Base-by-base conservation (phyloP, 1,140 invertebrate genomes). In the Camponotus floridanus region DNA sequence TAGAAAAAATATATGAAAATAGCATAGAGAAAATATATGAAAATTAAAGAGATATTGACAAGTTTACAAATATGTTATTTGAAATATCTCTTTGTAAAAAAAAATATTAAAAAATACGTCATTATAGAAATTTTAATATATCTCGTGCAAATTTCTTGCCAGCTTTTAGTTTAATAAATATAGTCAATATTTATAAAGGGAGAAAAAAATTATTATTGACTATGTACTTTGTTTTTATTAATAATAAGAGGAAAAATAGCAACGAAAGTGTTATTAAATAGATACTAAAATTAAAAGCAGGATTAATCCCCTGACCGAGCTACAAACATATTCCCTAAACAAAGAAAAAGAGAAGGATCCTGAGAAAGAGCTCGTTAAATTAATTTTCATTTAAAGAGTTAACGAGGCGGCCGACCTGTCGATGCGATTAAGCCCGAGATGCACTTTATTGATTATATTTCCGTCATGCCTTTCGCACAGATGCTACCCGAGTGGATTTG, bases 361-460 rank as follows among this genome's bases (percentile, higher is more conserved):
- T 73, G 68, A 74, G 79, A 74, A 61, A 74, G 68, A 65, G 61
- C 31, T 15, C 57, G 79, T 83, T 83, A 83, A 83, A 83, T 83
- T 83, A 74, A 83, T 83, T 83, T 83, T 62, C 68, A 83, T 83
- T 59, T 68, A 73, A 83, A 83, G 79, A 55, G 79, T 83, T 74
- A 83, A 83, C 79, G 79, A 83, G 59, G 68, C 68, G 67, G 57
- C 79, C 26, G 79, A 67, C 67, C 67, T 81, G 67, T 81, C 79
- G 33, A 83, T 83, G 68, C 79, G 68, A 83, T 83, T 74, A 83
- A 83, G 31, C 79, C 79, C 79, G 79, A 73, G 79, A 83, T 83
- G 79, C 79, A 83, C 67, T 83, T 83, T 83, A 83, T 83, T 83
- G 79, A 83, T 83, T 83, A 73, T 83, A 83, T 73, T 83, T 83